Evolutionary conservation across 1,140 invertebrate species (phyloP).

Genomic region (Mactra quadrangularis): DNA sequence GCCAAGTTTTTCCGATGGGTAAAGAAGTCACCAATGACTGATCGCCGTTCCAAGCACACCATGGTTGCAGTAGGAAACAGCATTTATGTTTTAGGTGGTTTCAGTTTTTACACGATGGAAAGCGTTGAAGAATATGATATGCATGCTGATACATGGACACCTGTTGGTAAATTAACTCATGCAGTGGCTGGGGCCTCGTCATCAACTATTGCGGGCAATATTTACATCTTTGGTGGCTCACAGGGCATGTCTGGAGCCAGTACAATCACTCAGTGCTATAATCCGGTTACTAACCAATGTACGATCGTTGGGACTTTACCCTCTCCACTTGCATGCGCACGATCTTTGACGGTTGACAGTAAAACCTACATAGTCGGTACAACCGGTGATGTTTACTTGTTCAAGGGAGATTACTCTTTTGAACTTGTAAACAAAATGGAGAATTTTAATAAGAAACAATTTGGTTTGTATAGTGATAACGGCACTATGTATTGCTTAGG

Average conservation of each 20-base stretch:
- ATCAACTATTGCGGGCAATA: conserved; percentile 62
- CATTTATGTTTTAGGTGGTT: conserved; percentile 70
- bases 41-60: conserved; percentile 67
- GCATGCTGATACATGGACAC: conserved; percentile 62
- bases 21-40: conserved; percentile 64
- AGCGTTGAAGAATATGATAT: conserved; percentile 69
- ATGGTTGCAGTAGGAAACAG: conserved; percentile 65
- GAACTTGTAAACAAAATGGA: conserved; percentile 16
- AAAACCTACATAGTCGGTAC: conserved; percentile 25
- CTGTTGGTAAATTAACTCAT: conserved; percentile 63
- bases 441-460: conserved; percentile 31
- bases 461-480: conserved; percentile 18
- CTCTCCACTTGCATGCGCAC: background rate
- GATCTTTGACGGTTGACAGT: conserved; percentile 27
- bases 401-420: conserved; percentile 1
- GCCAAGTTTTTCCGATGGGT: conserved; percentile 66
- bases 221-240: conserved; percentile 71
- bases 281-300: conserved; percentile 54
- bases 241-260: conserved; percentile 61
- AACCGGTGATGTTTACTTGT: conserved; percentile 14
- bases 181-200: conserved; percentile 65
- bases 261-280: conserved; percentile 68
- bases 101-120: conserved; percentile 57
- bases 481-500: conserved; percentile 10
- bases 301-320: conserved; percentile 27